Conservation (phyloP, 2,113 vertebrate species). For the Chrysochloris asiatica region DNA sequence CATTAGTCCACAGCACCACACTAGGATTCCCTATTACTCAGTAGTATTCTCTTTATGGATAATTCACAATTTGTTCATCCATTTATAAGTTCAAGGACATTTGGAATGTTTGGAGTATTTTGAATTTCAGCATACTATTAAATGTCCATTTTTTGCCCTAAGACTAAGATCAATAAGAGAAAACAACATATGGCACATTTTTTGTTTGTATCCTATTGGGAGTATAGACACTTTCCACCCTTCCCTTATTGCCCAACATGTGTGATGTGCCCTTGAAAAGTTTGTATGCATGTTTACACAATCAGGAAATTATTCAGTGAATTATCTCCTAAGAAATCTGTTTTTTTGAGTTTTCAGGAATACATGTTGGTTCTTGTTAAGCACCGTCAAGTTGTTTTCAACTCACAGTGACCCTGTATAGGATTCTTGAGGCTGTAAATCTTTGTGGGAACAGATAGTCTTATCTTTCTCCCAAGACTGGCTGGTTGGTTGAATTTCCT, state of each 20-base stretch:
- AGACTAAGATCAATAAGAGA: neutral
- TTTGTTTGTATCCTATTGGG: neutral
- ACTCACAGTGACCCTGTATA: too few species aligned
- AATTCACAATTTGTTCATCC: neutral
- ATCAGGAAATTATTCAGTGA: neutral
- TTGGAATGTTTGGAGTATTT: neutral
- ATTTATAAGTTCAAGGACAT: neutral
- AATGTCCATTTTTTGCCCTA: neutral
- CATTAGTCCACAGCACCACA: too few species aligned
- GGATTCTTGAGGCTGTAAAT: too few species aligned
- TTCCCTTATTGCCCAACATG: neutral
- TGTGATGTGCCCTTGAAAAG: neutral
- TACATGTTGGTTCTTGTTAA: neutral
- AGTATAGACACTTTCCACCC: neutral
- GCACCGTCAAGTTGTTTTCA: too few species aligned
- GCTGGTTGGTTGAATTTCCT: too few species aligned
- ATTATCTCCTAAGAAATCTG: neutral
- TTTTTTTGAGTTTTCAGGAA: neutral
- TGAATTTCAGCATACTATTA: neutral
- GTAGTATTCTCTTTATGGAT: neutral
- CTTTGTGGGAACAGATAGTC: too few species aligned
- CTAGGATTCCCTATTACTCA: neutral
- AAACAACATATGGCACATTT: neutral
- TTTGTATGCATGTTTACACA: neutral
- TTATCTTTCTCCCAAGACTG: too few species aligned